Base-by-base conservation (phyloP, 1,140 invertebrate genomes). In the Solenopsis invicta region DNA sequence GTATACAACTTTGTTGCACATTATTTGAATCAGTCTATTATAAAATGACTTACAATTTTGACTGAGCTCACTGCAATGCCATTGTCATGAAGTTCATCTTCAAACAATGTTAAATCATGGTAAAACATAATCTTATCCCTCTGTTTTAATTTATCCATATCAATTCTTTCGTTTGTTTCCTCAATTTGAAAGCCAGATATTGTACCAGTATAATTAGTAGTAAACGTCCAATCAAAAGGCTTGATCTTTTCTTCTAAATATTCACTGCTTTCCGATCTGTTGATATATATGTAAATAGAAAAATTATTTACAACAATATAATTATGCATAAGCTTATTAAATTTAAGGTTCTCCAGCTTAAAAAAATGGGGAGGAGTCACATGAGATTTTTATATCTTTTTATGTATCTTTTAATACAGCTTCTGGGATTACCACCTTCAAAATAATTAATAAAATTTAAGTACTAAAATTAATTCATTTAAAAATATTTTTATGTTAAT, bases 81-180 rank as follows among this genome's bases (percentile, higher is more conserved):
- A 96, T 99, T 98, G 96, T 99, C 99, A 93, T 99, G 99, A 67
- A 99, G 95, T 95, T 99, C 99, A 96, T 99, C 99, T 96, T 99
- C 99, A 96, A 98, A 99, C 2, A 99, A 95, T 34, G 98, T 97
- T 50, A 99, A 95, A 95, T 99, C 98, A 90, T 98, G 97, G 95
- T 99, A 99, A 94, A 99, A 99, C 0, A 99, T 94, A 85, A 99
- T 99, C 93, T 98, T 97, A 85, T 99, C 99, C 93, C 97, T 97
- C 87, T 97, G 96, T 95, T 98, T 99, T 29, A 99, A 95, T 93
- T 98, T 97, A 89, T 99, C 98, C 88, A 99, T 96, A 95, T 99
- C 97, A 62, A 99, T 98, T 88, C 96, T 96, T 93, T 98, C 97
- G 29, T 96, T 96, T 9, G 98, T 98, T 85, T 96, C 90, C 87